These are phyloP conservation scores for Babylonia areolata DNA, from an alignment of 1,140 invertebrate genomes.

Conservation along the genomic window DNA sequence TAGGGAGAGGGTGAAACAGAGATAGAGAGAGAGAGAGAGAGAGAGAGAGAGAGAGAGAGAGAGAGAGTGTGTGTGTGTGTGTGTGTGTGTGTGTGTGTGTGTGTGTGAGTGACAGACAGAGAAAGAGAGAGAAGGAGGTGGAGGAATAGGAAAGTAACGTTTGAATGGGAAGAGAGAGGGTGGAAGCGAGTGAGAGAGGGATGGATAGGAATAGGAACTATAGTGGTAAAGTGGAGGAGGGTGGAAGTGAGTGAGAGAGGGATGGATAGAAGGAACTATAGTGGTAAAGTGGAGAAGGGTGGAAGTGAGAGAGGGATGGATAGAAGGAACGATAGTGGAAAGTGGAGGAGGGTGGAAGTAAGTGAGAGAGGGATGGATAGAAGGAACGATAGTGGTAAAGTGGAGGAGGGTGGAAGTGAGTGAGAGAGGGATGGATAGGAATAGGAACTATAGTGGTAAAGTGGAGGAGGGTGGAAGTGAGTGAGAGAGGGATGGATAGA, in stretches of 20 bases:
- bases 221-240: constrained; percentile 1
- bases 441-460: too few relatives aligned
- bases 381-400: neutral
- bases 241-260: neutral
- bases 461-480: too few relatives aligned
- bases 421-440: too few relatives aligned
- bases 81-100: neutral
- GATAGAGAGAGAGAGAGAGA: too few relatives aligned
- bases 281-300: neutral
- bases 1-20: too few relatives aligned
- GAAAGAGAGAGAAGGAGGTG: neutral
- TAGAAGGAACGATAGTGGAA: too few relatives aligned
- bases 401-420: too few relatives aligned
- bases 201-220: too few relatives aligned
- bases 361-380: neutral
- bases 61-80: neutral
- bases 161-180: too few relatives aligned
- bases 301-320: neutral
- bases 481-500: too few relatives aligned
- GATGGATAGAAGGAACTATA: neutral
- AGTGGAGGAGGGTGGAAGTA: neutral
- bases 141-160: neutral
- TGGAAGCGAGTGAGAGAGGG: neutral
- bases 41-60: too few relatives aligned
- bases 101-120: neutral